Percentiles rank a stretch among this genome's conserved stretches.
Conservation (phyloP, 2,797 vertebrate genomes). For the Platyrinchus mystaceus region DNA sequence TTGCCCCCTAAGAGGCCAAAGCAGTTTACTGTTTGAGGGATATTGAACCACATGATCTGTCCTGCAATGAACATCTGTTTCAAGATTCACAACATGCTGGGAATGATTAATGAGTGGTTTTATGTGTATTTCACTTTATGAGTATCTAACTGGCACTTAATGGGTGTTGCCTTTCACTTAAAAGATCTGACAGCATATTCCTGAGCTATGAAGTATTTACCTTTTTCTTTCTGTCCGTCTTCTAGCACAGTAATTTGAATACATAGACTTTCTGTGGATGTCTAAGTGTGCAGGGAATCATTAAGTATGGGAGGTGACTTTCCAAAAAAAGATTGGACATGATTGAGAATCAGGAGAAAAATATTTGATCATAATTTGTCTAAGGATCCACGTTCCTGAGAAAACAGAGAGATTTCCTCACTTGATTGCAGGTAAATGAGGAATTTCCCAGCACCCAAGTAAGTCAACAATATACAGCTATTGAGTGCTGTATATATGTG, state of each 20-base stretch:
- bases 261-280: background rate
- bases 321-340: background rate
- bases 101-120: slow-evolving; percentile 48
- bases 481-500: background rate
- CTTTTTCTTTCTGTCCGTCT: background rate
- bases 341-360: background rate
- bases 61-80: slow-evolving; percentile 27
- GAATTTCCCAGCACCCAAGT: background rate
- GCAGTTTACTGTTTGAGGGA: background rate
- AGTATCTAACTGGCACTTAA: background rate
- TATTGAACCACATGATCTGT: slow-evolving; percentile 14
- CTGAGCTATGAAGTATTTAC: background rate
- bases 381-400: background rate
- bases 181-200: background rate
- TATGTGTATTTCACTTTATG: slow-evolving; percentile 5
- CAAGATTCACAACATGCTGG: slow-evolving; percentile 22
- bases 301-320: background rate
- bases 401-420: background rate
- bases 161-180: background rate
- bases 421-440: background rate
- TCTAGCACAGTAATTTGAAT: background rate
- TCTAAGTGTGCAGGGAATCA: background rate
- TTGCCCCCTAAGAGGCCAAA: background rate
- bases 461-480: background rate
- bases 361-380: background rate